Conservation (phyloP, 2,797 vertebrate species). For the Pterois miles region DNA sequence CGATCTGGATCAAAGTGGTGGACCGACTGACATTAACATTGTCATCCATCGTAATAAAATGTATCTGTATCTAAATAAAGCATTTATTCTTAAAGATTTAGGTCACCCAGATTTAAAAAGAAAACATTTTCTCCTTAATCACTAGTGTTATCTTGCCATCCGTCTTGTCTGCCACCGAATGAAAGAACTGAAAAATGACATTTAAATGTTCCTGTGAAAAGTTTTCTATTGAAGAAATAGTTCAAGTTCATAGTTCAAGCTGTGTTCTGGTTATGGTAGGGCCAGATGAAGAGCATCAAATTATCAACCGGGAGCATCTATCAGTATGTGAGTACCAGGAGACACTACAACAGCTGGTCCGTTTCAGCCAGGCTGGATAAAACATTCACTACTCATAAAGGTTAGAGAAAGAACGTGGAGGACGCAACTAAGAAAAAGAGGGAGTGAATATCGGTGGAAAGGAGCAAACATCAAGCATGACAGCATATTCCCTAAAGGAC, state of each 20-base stretch:
- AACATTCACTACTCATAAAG: constrained; percentile 14
- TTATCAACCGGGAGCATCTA: background rate
- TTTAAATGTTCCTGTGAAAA: background rate
- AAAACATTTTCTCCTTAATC: background rate
- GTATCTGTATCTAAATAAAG: background rate
- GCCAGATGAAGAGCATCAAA: constrained; percentile 20
- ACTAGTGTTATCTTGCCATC: background rate
- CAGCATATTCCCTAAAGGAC: constrained; percentile 15
- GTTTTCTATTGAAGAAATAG: background rate
- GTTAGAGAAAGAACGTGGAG: constrained; percentile 19
- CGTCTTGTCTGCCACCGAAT: background rate
- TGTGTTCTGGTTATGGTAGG: background rate
- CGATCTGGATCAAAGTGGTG: background rate
- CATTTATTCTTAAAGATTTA: background rate
- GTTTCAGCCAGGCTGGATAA: constrained; percentile 24
- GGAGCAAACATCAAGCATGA: constrained; percentile 34
- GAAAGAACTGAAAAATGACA: background rate
- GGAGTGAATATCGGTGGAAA: constrained; percentile 40
- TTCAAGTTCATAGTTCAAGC: background rate
- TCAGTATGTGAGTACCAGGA: constrained; percentile 10
- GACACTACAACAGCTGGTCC: constrained; percentile 43
- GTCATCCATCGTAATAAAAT: background rate
- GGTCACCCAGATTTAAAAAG: background rate
- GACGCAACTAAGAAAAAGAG: constrained; percentile 23
- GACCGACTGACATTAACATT: background rate